Percentiles rank a stretch among this genome's conserved stretches.
These are phyloP conservation scores for Rhadinocentrus ornatus DNA, from an alignment of 2,797 vertebrate genomes.

Conservation along the genomic window DNA sequence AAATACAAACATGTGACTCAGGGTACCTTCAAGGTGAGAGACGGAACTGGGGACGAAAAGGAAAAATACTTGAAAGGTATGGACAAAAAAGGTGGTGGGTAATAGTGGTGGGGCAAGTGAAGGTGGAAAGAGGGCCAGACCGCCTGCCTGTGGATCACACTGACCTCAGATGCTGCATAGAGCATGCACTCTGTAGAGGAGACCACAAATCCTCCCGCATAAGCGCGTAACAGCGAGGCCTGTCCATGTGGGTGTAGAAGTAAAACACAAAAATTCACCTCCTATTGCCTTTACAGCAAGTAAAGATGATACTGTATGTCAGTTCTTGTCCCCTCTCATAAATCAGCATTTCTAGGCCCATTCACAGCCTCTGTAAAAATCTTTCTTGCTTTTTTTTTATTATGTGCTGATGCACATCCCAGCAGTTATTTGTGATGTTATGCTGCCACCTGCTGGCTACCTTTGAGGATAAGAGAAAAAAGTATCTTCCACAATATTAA, in stretches of 20 bases:
- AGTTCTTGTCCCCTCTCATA: neutral
- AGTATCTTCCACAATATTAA: slow-evolving; percentile 4
- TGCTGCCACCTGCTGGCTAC: slow-evolving; percentile 76
- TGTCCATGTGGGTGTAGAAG: slow-evolving; percentile 69
- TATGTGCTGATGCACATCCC: slow-evolving; percentile 3
- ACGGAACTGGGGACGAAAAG: slow-evolving; percentile 38
- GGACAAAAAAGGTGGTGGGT: slow-evolving; percentile 53
- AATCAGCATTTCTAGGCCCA: neutral
- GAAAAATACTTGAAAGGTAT: slow-evolving; percentile 43
- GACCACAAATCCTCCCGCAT: slow-evolving; percentile 83
- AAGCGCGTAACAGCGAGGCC: slow-evolving; percentile 76
- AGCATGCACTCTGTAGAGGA: slow-evolving; percentile 81
- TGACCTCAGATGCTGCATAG: slow-evolving; percentile 87
- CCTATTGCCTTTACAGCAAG: slow-evolving; percentile 44
- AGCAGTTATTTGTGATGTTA: slow-evolving; percentile 44
- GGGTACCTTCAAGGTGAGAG: slow-evolving; percentile 54
- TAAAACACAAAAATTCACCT: slow-evolving; percentile 75
- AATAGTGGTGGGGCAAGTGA: slow-evolving; percentile 45
- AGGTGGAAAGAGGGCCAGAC: slow-evolving; percentile 56
- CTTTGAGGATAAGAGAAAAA: slow-evolving; percentile 34
- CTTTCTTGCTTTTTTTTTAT: neutral
- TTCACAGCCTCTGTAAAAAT: neutral
- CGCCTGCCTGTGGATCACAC: slow-evolving; percentile 71
- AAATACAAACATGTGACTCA: slow-evolving; percentile 53
- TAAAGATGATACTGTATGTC: slow-evolving; percentile 18